Evolutionary conservation across 1,140 invertebrate genomes (phyloP), one percentile per base, ranked within the genome.

Genomic region (Chymomyza costata): DNA sequence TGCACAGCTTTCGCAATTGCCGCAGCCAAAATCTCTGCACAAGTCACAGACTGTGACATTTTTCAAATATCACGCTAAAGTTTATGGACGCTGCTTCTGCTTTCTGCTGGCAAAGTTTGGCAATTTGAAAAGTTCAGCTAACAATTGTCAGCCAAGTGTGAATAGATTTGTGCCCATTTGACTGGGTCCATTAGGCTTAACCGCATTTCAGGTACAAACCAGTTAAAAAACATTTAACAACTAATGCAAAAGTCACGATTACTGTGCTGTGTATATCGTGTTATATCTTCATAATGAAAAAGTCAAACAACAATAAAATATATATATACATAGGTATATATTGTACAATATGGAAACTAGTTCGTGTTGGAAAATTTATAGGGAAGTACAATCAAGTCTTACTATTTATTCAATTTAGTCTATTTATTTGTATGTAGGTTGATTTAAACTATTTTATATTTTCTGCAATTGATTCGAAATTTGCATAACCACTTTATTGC

Each of bases 101-200:
- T n/a, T n/a, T n/a, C n/a, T n/a, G n/a, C 25, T 5, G 10, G 25
- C 25, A 6, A 28, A 28, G 10, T 28, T 6, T 10, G 5, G 25
- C 5, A 28, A 28, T 28, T 28, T 28, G 25, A 28, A 28, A 7
- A 21, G 8, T 21, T 38, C 37, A 52, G 21, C 52, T 37, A 28
- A 10, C 58, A 58, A 53, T 68, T 74, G 53, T 64, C 51, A 51
- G 37, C 55, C 51, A 69, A 63, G 69, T 74, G 69, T 76, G 69
- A 74, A 74, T 76, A 73, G 70, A 76, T 68, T 63, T 68, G 69
- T 74, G 60, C 62, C 59, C 69, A 67, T 74, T 74, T 13, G 21
- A 25, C 21, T n/a, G n/a, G n/a, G 21, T 5, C 21, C 8, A 25
- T n/a, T n/a, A n/a, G n/a, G n/a, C 3, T 25, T 25, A 25, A 3